Conservation (phyloP, 2,113 vertebrate species). For the Phalacrocorax aristotelis region DNA sequence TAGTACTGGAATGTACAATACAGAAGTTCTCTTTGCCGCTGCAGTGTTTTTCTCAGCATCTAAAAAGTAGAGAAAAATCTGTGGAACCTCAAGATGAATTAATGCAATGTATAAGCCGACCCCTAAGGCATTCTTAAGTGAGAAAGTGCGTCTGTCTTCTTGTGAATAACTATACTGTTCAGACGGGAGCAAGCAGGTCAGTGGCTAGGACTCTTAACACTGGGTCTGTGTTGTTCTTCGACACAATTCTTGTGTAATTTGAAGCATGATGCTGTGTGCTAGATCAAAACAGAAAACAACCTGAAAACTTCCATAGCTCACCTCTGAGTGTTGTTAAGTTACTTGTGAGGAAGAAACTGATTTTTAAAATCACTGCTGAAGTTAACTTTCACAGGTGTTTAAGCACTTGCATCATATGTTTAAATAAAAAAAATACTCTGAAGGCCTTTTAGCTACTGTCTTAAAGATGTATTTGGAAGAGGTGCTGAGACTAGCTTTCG, state of each 20-base stretch:
- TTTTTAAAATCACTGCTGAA: neutral
- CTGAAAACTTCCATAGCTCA: neutral
- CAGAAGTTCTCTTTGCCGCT: neutral
- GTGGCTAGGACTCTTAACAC: neutral
- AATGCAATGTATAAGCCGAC: neutral
- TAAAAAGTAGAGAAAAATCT: neutral
- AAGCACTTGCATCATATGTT: neutral
- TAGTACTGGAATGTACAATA: neutral
- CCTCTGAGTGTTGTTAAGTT: neutral
- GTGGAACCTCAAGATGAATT: constrained; percentile 19
- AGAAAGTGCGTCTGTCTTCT: constrained; percentile 32
- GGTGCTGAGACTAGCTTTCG: neutral
- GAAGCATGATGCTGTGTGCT: neutral
- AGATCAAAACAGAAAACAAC: neutral
- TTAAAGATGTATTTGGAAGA: neutral
- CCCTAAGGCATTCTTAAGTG: constrained; percentile 19
- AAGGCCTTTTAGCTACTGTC: neutral
- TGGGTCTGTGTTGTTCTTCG: neutral
- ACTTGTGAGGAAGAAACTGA: neutral
- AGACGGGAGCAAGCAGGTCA: constrained; percentile 21
- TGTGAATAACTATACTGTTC: constrained; percentile 46
- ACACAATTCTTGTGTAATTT: neutral
- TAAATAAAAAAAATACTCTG: neutral
- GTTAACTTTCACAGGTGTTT: neutral
- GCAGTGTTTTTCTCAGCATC: neutral